Evolutionary conservation across 2,113 vertebrate genomes (phyloP).

Genomic region (Sorex fumeus): DNA sequence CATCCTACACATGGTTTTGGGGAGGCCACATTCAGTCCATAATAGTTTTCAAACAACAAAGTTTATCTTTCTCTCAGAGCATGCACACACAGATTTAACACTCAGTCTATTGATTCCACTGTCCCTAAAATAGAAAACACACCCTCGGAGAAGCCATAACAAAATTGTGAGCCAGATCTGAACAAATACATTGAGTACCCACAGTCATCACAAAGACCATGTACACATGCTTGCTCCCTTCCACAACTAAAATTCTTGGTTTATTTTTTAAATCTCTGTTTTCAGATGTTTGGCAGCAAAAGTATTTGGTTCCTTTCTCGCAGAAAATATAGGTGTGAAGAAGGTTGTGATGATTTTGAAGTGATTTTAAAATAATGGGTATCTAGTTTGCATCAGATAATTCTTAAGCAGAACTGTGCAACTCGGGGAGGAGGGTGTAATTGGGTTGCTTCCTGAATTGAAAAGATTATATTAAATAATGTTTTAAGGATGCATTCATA

Average conservation of each 20-base stretch:
- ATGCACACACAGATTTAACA: neutral
- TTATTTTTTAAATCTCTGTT: constrained; percentile 10
- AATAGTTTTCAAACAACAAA: constrained; percentile 28
- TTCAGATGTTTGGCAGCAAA: constrained; percentile 47
- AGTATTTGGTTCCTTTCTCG: constrained; percentile 28
- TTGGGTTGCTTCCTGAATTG: constrained; percentile 20
- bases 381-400: neutral
- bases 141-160: neutral
- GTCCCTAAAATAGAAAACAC: constrained; percentile 9
- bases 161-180: neutral
- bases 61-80: neutral
- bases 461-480: constrained; percentile 53
- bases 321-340: neutral
- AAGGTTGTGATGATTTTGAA: neutral
- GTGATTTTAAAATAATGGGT: constrained; percentile 53
- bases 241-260: constrained; percentile 16
- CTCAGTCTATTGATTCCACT: neutral
- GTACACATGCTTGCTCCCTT: neutral
- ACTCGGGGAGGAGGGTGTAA: neutral
- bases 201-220: neutral
- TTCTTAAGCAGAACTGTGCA: constrained; percentile 33
- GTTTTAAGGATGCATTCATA: neutral
- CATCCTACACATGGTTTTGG: neutral
- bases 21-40: neutral
- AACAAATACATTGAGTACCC: neutral